Conservation (phyloP, 2,888 invertebrate species). For the Acleris literana region DNA sequence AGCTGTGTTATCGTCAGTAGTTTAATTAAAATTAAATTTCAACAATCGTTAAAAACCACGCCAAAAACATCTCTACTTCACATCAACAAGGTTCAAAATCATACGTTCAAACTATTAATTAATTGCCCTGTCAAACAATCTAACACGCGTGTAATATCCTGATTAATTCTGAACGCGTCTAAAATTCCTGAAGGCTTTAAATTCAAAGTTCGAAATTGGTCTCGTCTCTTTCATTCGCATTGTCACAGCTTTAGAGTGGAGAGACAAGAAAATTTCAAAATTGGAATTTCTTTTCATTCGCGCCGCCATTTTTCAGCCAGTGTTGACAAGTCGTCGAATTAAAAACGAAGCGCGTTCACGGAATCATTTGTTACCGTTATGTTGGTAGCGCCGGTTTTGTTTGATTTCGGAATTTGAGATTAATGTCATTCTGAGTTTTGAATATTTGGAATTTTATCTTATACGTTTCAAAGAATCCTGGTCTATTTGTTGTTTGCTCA, state of each 20-base stretch:
- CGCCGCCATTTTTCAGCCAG: constrained; percentile 13
- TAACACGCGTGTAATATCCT: constrained; percentile 1
- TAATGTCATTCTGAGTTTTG: constrained; percentile 21
- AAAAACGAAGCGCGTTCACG: constrained; percentile 20
- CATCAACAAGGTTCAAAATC: too few species aligned
- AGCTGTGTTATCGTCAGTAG: too few species aligned
- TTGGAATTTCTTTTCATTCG: too few species aligned
- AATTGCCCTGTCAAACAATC: neutral
- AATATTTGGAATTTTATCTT: constrained; percentile 25
- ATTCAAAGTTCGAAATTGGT: too few species aligned
- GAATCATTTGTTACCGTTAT: constrained; percentile 14
- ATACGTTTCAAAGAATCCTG: constrained; percentile 34
- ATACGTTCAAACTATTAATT: neutral
- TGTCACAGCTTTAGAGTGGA: too few species aligned
- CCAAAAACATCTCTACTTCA: too few species aligned
- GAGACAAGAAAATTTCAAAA: too few species aligned
- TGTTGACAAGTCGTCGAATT: constrained; percentile 23
- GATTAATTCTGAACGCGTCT: neutral
- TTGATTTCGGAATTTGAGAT: constrained; percentile 33
- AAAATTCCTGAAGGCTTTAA: neutral
- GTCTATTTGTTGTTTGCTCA: constrained; percentile 37
- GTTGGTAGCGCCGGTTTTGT: constrained; percentile 9
- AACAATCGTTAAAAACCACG: too few species aligned
- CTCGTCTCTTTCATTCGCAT: too few species aligned
- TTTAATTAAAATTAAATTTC: too few species aligned